phyloP scores from a whole-genome alignment of 2,113 vertebrate genomes.

The Pandion haliaetus region DNA sequence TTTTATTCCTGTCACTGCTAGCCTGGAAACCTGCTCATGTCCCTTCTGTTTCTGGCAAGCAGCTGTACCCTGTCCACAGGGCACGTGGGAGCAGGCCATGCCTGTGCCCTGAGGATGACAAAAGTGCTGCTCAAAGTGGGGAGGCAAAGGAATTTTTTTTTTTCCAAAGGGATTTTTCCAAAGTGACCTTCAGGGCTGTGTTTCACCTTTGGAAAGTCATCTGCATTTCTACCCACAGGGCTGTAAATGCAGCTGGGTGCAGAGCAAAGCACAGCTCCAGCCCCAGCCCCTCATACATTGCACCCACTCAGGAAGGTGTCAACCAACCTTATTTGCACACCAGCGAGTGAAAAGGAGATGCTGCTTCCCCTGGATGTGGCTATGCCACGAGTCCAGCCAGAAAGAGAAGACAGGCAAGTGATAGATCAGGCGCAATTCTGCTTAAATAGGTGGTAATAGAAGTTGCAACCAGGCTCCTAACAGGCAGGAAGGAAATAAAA shows the following conservation, averaged over 20 bases:
- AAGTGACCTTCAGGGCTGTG: background rate
- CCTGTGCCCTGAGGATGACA: background rate
- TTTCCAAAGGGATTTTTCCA: background rate
- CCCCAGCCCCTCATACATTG: background rate
- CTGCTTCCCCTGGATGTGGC: background rate
- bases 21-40: background rate
- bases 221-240: background rate
- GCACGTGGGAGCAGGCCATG: fast-evolving
- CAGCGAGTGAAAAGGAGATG: background rate
- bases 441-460: background rate
- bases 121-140: background rate
- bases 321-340: fast-evolving
- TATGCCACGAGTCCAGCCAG: too few relatives aligned
- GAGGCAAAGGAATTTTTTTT: background rate
- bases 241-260: background rate
- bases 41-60: background rate
- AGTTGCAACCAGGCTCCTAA: background rate
- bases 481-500: background rate
- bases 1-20: background rate
- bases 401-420: background rate
- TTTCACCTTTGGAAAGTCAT: background rate
- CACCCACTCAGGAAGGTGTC: background rate
- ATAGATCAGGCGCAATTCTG: background rate
- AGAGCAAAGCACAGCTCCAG: background rate
- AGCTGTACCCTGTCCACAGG: background rate